A percentile compares a stretch with the other conserved stretches of the same genome.
These are phyloP conservation scores for Phoenicopterus ruber DNA, from an alignment of 2,113 vertebrate species.

Conservation along the genomic window DNA sequence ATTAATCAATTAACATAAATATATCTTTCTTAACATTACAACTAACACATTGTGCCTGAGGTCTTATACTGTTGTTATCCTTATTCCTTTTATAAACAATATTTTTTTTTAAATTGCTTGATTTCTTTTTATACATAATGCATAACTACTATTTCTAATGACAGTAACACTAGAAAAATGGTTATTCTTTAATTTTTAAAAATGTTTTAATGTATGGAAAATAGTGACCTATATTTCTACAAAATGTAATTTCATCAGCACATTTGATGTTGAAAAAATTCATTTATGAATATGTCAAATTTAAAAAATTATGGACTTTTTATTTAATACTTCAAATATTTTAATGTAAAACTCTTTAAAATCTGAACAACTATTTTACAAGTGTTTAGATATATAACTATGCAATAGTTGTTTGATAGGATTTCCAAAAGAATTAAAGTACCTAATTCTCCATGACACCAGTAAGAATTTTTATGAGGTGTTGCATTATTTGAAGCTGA, in stretches of 20 bases:
- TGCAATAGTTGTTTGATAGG: neutral
- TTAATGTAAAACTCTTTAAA: neutral
- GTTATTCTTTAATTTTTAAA: neutral
- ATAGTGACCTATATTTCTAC: neutral
- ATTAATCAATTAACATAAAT: neutral
- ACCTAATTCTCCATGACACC: neutral
- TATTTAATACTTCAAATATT: neutral
- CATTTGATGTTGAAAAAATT: neutral
- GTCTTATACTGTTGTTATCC: neutral
- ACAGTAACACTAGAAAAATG: neutral
- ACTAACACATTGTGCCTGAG: neutral
- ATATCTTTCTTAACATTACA: neutral
- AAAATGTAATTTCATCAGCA: neutral
- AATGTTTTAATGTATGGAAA: neutral
- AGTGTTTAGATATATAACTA: neutral
- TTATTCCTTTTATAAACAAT: neutral
- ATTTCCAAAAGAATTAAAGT: neutral
- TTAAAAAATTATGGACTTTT: accelerated
- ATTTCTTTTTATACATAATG: neutral
- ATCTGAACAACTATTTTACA: neutral
- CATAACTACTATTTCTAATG: neutral
- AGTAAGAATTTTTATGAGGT: neutral
- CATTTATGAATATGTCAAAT: neutral
- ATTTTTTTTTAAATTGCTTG: accelerated
- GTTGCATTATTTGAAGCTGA: neutral